Conservation (phyloP, 2,797 vertebrate species). For the Halcyon smyrnensis region DNA sequence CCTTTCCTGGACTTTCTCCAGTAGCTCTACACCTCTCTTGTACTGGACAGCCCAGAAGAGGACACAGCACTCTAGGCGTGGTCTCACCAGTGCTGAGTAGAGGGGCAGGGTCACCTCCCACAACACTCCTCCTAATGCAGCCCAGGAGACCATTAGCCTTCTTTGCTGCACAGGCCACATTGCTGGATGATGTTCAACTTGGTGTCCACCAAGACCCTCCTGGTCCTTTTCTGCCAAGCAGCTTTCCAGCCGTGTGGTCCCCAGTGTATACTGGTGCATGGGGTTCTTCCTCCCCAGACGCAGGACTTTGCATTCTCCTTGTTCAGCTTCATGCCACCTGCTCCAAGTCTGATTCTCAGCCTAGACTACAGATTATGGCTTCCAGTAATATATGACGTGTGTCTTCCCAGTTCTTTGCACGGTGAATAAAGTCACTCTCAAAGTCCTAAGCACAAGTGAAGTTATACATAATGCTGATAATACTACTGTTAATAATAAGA, state of each 20-base stretch:
- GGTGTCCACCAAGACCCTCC: too few species aligned
- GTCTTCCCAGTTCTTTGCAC: not conserved
- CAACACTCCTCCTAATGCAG: too few species aligned
- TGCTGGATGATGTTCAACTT: too few species aligned
- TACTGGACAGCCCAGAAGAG: not conserved
- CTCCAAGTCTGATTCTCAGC: not conserved
- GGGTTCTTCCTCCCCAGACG: too few species aligned
- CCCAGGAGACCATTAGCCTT: too few species aligned
- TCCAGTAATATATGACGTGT: not conserved
- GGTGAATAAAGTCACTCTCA: not conserved
- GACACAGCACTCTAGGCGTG: fast-evolving
- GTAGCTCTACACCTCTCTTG: not conserved
- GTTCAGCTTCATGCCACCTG: not conserved
- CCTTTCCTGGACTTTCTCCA: too few species aligned
- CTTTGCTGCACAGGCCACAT: too few species aligned
- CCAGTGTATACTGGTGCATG: too few species aligned
- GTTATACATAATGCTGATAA: not conserved
- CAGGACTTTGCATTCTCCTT: too few species aligned
- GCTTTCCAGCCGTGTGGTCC: too few species aligned
- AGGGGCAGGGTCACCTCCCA: not conserved
- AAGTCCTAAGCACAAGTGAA: not conserved
- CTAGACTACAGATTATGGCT: not conserved
- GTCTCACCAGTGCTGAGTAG: not conserved
- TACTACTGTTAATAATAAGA: not conserved
- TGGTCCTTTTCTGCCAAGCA: too few species aligned